Conservation (phyloP, 1,140 invertebrate species). For the Lethrus apterus region DNA sequence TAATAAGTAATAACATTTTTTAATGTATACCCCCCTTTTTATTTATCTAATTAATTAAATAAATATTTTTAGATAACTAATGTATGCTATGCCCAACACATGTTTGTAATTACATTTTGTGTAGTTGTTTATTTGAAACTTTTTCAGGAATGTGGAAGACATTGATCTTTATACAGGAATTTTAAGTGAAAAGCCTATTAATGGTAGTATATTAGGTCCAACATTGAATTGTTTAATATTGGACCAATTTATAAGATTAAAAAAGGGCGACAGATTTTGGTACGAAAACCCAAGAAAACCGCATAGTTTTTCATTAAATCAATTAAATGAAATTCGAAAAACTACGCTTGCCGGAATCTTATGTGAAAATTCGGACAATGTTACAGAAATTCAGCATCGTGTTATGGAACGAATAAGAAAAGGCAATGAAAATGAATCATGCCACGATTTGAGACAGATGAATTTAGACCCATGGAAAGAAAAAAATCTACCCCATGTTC, state of each 20-base stretch:
- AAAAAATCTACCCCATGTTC: conserved; percentile 20
- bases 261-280: conserved; percentile 78
- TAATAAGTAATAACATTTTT: too few relatives aligned
- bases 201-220: conserved; percentile 68
- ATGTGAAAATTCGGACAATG: conserved; percentile 78
- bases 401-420: conserved; percentile 60
- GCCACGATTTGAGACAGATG: conserved; percentile 49
- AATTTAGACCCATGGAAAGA: conserved; percentile 57
- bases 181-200: conserved; percentile 63
- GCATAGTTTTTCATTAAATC: conserved; percentile 66
- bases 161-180: conserved; percentile 83
- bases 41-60: too few relatives aligned
- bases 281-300: conserved; percentile 65
- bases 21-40: too few relatives aligned
- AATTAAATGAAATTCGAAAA: conserved; percentile 80
- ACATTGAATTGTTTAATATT: conserved; percentile 79
- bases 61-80: too few relatives aligned
- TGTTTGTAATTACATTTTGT: too few relatives aligned
- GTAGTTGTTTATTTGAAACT: too few relatives aligned
- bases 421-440: conserved; percentile 58
- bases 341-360: conserved; percentile 76
- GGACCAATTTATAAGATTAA: conserved; percentile 75
- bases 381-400: conserved; percentile 63
- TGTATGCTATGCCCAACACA: too few relatives aligned
- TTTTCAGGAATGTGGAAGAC: conserved; percentile 63